Conservation (phyloP, 1,140 invertebrate genomes). For the Hyles vespertilio region DNA sequence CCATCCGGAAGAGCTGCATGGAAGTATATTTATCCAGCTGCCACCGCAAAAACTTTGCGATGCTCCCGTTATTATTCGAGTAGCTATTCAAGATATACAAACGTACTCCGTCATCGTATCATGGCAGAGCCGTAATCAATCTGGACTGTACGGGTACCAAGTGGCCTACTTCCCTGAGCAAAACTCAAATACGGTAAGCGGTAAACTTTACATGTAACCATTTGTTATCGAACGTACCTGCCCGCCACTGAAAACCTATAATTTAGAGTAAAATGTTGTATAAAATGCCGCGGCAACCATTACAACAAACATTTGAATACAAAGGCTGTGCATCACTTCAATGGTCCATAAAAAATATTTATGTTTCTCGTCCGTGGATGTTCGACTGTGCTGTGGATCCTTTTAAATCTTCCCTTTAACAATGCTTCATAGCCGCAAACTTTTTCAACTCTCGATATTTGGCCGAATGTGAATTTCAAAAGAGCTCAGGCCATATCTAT, state of each 20-base stretch:
- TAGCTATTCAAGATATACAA: conserved; percentile 91
- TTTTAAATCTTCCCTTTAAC: conserved; percentile 62
- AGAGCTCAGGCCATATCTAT: not conserved
- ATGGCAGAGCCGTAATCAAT: conserved; percentile 93
- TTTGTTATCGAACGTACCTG: conserved; percentile 18
- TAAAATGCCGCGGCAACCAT: conserved; percentile 43
- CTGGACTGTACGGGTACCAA: conserved; percentile 89
- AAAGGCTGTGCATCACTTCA: conserved; percentile 69
- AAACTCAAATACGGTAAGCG: conserved; percentile 58
- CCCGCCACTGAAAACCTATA: conserved; percentile 26
- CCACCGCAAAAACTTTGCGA: conserved; percentile 89
- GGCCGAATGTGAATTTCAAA: too few species aligned
- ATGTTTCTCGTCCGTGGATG: conserved; percentile 58
- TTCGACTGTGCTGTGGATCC: conserved; percentile 53
- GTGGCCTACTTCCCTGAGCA: conserved; percentile 89
- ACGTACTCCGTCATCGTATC: conserved; percentile 91
- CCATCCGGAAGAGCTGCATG: conserved; percentile 85
- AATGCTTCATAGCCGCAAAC: conserved; percentile 31
- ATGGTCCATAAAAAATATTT: conserved; percentile 73
- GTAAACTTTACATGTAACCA: not conserved
- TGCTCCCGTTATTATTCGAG: conserved; percentile 85
- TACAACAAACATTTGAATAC: conserved; percentile 71
- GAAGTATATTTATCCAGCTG: conserved; percentile 84
- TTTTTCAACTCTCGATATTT: not conserved
- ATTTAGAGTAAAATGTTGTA: conserved; percentile 33